phyloP scores from a whole-genome alignment of 2,888 invertebrate species.

The Dasysyrphus tricinctus region DNA sequence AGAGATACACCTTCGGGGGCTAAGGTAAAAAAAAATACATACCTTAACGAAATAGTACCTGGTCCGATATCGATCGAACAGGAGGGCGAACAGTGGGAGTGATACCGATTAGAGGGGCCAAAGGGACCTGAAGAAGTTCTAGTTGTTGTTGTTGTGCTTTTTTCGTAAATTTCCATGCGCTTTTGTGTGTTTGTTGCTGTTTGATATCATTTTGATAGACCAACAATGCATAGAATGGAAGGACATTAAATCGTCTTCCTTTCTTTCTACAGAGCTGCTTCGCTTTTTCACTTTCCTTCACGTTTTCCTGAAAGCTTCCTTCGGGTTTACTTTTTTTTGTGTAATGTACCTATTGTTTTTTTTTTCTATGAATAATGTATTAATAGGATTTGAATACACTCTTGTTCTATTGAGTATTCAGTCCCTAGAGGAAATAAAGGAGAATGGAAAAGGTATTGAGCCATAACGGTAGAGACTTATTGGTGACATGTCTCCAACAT shows the following conservation, averaged over 20 bases:
- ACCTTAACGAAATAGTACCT: conserved; percentile 13
- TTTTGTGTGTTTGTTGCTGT: conserved; percentile 65
- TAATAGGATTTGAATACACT: conserved; percentile 52
- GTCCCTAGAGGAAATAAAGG: not conserved
- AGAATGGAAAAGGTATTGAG: not conserved
- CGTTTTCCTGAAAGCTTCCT: conserved; percentile 2
- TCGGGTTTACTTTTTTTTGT: not conserved
- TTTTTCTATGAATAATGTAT: conserved; percentile 67
- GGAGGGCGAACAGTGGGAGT: not conserved
- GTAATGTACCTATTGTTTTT: not conserved
- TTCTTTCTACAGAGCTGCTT: conserved; percentile 6
- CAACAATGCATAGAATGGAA: conserved; percentile 66
- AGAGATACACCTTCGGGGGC: conserved; percentile 13
- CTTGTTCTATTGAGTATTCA: conserved; percentile 31
- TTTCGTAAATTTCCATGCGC: conserved; percentile 63
- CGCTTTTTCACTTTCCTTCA: not conserved
- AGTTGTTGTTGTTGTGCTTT: conserved; percentile 21
- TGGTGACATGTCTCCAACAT: conserved; percentile 47
- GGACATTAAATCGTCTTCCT: conserved; percentile 41
- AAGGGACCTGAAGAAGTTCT: not conserved
- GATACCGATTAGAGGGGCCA: conserved; percentile 5
- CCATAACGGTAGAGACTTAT: conserved; percentile 24
- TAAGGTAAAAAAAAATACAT: conserved; percentile 12
- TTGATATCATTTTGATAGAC: conserved; percentile 74
- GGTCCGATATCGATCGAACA: conserved; percentile 23